Conservation (phyloP, 1,140 invertebrate species). For the Mercenaria mercenaria region DNA sequence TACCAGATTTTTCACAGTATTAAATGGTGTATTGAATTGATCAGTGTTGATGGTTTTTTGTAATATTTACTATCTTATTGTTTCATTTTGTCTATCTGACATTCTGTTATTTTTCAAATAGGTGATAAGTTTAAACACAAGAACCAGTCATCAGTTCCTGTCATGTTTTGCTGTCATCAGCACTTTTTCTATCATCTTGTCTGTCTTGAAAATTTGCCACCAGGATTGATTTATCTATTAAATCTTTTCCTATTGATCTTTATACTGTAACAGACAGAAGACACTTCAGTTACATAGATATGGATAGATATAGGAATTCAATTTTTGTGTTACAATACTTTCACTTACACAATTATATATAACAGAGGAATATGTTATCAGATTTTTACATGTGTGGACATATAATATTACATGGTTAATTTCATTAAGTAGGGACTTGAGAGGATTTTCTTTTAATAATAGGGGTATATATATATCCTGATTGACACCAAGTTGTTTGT, state of each 20-base stretch:
- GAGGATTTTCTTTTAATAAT: background rate
- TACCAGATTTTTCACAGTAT: background rate
- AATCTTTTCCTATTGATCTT: background rate
- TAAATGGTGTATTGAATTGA: too few species aligned
- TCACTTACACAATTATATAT: background rate
- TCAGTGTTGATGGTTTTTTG: too few species aligned
- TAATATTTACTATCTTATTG: too few species aligned
- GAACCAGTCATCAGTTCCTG: too few species aligned
- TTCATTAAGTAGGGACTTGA: background rate
- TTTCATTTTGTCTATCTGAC: too few species aligned
- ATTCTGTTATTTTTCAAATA: too few species aligned
- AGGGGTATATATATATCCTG: background rate
- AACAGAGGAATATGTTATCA: background rate
- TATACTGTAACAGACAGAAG: too few species aligned
- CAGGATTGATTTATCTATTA: constrained; percentile 1
- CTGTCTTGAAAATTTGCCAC: background rate
- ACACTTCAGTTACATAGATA: background rate
- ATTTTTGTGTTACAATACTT: background rate
- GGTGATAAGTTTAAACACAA: too few species aligned
- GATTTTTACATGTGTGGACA: background rate
- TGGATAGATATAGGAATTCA: constrained; percentile 1
- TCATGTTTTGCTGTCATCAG: background rate
- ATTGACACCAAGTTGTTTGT: background rate
- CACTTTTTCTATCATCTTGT: background rate
- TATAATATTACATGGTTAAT: constrained; percentile 5